Percentiles rank a stretch among this genome's conserved stretches.
Evolutionary conservation across 1,140 invertebrate genomes (phyloP).

Genomic region (Daktulosphaira vitifoliae): DNA sequence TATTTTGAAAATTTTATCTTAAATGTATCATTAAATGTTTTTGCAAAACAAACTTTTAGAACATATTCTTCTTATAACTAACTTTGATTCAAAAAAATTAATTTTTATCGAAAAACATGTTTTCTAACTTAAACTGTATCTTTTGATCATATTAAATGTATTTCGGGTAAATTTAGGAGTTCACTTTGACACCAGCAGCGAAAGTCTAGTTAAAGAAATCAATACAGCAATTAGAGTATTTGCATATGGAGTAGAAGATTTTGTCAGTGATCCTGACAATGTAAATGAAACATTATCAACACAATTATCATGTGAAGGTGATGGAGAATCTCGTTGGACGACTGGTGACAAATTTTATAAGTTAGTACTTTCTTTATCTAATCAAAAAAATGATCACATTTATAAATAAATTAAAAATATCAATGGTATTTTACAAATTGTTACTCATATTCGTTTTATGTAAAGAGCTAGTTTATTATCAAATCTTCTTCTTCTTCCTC

Average conservation of each 20-base stretch:
- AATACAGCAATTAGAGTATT: constrained; percentile 83
- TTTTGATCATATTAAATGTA: too few species aligned
- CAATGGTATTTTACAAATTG: too few species aligned
- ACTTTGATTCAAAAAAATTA: too few species aligned
- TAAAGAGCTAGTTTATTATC: too few species aligned
- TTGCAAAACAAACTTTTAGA: too few species aligned
- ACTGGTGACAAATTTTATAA: constrained; percentile 62
- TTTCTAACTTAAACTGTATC: too few species aligned
- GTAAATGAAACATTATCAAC: constrained; percentile 64
- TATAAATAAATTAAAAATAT: background rate
- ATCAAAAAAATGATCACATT: background rate
- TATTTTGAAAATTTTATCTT: too few species aligned
- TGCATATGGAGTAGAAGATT: constrained; percentile 80
- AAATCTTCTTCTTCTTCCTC: too few species aligned
- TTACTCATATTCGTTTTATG: too few species aligned
- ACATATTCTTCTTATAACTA: too few species aligned
- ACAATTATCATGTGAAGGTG: constrained; percentile 67
- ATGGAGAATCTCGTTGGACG: constrained; percentile 65
- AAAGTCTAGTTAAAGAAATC: constrained; percentile 72
- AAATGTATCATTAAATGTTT: too few species aligned
- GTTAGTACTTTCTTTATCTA: constrained; percentile 42
- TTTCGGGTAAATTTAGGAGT: constrained; percentile 55
- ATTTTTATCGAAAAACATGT: too few species aligned
- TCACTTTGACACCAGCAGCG: constrained; percentile 79
- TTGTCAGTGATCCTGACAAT: constrained; percentile 64